Conservation (phyloP, 2,888 invertebrate species). For the Strigamia maritima region DNA sequence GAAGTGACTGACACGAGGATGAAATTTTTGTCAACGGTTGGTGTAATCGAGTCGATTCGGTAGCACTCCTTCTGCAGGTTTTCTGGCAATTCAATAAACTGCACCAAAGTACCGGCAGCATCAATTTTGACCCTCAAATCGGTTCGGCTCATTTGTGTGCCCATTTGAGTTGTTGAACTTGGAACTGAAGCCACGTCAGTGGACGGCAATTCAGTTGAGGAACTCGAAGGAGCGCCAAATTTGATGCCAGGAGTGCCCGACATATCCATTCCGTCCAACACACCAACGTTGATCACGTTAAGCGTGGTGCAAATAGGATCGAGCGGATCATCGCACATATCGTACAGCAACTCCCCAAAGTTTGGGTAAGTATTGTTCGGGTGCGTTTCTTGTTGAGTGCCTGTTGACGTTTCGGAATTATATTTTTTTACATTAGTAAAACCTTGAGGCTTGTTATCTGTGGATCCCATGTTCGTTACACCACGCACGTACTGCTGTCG, state of each 20-base stretch:
- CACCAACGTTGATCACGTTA: slow-evolving; percentile 31
- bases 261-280: not conserved
- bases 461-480: slow-evolving; percentile 54
- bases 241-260: slow-evolving; percentile 1
- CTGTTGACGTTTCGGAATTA: slow-evolving; percentile 54
- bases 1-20: slow-evolving; percentile 55
- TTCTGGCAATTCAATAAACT: slow-evolving; percentile 38
- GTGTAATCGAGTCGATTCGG: slow-evolving; percentile 63
- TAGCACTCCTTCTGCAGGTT: slow-evolving; percentile 54
- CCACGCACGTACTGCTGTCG: slow-evolving; percentile 37
- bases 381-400: slow-evolving; percentile 49
- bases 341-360: slow-evolving; percentile 39
- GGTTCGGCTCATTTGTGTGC: not conserved
- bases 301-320: slow-evolving; percentile 26
- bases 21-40: slow-evolving; percentile 67
- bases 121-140: slow-evolving; percentile 28
- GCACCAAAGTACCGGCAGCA: slow-evolving; percentile 11
- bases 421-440: not conserved
- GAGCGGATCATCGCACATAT: slow-evolving; percentile 25
- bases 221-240: slow-evolving; percentile 38
- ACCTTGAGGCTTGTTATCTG: not conserved
- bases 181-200: not conserved
- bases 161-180: slow-evolving; percentile 1
- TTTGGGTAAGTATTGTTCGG: slow-evolving; percentile 50
- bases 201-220: slow-evolving; percentile 13